A percentile compares a stretch with the other conserved stretches of the same genome.
phyloP scores from a whole-genome alignment of 2,888 invertebrate genomes.

The Lasioglossum villosulum region DNA sequence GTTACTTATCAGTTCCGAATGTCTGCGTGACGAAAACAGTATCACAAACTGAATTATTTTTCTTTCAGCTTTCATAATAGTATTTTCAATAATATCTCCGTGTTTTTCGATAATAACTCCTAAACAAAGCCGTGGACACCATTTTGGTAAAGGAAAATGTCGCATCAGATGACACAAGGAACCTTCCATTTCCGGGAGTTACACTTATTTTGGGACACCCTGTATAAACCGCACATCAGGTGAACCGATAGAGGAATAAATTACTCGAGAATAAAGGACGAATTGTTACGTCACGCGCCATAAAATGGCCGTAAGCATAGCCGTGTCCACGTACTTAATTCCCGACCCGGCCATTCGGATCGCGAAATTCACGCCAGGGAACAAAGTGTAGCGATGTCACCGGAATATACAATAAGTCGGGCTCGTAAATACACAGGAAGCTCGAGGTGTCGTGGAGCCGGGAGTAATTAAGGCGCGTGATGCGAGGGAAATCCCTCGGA shows the following conservation, averaged over 20 bases:
- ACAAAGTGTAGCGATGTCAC: not conserved
- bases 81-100: no score
- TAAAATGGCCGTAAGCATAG: not conserved
- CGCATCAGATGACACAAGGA: no score
- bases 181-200: no score
- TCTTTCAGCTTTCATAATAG: not conserved
- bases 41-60: not conserved
- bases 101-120: no score
- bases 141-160: no score
- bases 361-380: not conserved
- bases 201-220: no score
- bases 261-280: not conserved
- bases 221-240: not conserved
- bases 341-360: not conserved
- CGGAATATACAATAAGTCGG: not conserved
- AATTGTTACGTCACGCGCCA: not conserved
- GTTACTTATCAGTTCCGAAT: not conserved
- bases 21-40: not conserved
- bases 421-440: not conserved
- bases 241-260: not conserved
- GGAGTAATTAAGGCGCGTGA: conserved; percentile 29
- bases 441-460: not conserved
- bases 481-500: conserved; percentile 42
- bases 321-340: not conserved
- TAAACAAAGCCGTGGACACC: no score